Base-by-base conservation (phyloP, 2,888 invertebrate species). In the Arenicola marina region DNA sequence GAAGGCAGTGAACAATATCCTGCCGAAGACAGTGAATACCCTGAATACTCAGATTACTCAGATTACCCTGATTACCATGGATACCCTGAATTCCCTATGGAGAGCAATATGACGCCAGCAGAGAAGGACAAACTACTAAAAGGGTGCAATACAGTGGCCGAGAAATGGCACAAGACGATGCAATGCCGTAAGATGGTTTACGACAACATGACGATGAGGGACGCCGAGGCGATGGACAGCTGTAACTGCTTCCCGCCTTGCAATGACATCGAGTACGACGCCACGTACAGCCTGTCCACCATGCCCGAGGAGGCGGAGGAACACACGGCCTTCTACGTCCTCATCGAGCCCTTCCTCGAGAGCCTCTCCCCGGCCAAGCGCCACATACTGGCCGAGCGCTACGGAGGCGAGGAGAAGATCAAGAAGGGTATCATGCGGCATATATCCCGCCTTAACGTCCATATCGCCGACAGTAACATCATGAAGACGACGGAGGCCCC, bases 401-500 rank as follows among this genome's bases (percentile, higher is more conserved):
- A 45, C 33, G 48, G 54, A 2, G 53, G 54, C n/a, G 33, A 65
- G 33, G 18, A 18, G 7, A 53, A 59, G 26, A 46, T 62, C 38
- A 44, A 59, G 38, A 54, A 64, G 43, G 62, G 44, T 28, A 32
- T 24, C 1, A 31, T 61, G 46, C 31, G 51, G 29, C 60, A 64
- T 24, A 59, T 72, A 4, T 56, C 66, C 2, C 61, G 73, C 4
- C 53, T 73, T 7, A 73, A 72, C 46, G 68, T 73, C n/a, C 62
- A 72, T 61, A 73, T 73, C 15, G 69, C 73, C 11, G 73, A 73
- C 61, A 69, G 63, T 55, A 73, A 73, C 63, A 65, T 73, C 53
- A 69, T 73, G 28, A 72, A 67, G 57, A 72, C 72, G 18, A 70
- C 67, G 24, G 73, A 73, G 60, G 63, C 69, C 4, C 67, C 71